Evolutionary conservation across 2,888 invertebrate species (phyloP).

Genomic region (Pristionchus exspectatus): DNA sequence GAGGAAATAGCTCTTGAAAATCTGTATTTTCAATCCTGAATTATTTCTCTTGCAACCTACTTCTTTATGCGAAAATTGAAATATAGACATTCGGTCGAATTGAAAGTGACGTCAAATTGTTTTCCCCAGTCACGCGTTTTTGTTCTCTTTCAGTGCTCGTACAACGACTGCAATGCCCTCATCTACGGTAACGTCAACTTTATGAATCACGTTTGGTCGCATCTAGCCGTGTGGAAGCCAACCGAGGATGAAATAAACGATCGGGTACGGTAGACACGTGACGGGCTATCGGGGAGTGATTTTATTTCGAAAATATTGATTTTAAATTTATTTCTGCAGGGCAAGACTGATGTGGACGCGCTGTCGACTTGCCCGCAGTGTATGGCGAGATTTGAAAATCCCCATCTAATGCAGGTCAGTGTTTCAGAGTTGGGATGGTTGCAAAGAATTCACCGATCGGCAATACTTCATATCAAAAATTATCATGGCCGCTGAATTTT

Average conservation of each 20-base stretch:
- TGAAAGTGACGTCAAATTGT: background rate
- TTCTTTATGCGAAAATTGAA: background rate
- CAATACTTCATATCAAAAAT: background rate
- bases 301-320: background rate
- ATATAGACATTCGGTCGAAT: background rate
- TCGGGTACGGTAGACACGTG: slow-evolving; percentile 3
- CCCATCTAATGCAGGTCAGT: slow-evolving; percentile 51
- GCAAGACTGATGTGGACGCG: slow-evolving; percentile 48
- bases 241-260: background rate
- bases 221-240: slow-evolving; percentile 36
- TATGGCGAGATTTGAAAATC: slow-evolving; percentile 39
- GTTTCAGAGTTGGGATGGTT: background rate
- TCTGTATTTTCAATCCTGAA: no score
- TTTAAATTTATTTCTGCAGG: background rate
- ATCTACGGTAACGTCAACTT: slow-evolving; percentile 48
- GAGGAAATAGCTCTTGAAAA: no score
- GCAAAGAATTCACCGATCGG: background rate
- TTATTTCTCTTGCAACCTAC: background rate
- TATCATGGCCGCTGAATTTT: no score
- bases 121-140: background rate
- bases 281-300: background rate
- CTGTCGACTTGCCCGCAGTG: slow-evolving; percentile 45
- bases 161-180: background rate
- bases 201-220: slow-evolving; percentile 52
- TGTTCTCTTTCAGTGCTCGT: slow-evolving; percentile 43